A percentile compares a stretch with the other conserved stretches of the same genome.
phyloP scores from a whole-genome alignment of 1,140 invertebrate species.

The fruit fly (Drosophila melanogaster) region Release_6_plus_ISO1_MT NT_037436.4:20606001-20606500 shows the following conservation, averaged over 20 bases:
- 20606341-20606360: slow-evolving; percentile 7
- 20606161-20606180: slow-evolving; percentile 42
- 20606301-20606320: slow-evolving; percentile 11
- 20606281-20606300: slow-evolving; percentile 11
- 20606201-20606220: slow-evolving; percentile 27
- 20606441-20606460: neutral
- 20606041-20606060: slow-evolving; percentile 79
- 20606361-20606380: neutral
- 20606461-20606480: neutral
- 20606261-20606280: slow-evolving; percentile 19
- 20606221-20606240: neutral
- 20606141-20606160: slow-evolving; percentile 45
- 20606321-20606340: slow-evolving; percentile 1
- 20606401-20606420: neutral
- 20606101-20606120: slow-evolving; percentile 72
- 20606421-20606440: neutral
- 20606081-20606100: slow-evolving; percentile 53
- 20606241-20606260: slow-evolving; percentile 10
- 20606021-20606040: slow-evolving; percentile 73
- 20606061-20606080: slow-evolving; percentile 44
- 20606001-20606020: slow-evolving; percentile 80
- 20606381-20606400: neutral
- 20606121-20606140: slow-evolving; percentile 75
- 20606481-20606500: neutral
- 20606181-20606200: slow-evolving; percentile 33